Conservation (phyloP, 2,797 vertebrate species). For the Sebastes itinus region DNA sequence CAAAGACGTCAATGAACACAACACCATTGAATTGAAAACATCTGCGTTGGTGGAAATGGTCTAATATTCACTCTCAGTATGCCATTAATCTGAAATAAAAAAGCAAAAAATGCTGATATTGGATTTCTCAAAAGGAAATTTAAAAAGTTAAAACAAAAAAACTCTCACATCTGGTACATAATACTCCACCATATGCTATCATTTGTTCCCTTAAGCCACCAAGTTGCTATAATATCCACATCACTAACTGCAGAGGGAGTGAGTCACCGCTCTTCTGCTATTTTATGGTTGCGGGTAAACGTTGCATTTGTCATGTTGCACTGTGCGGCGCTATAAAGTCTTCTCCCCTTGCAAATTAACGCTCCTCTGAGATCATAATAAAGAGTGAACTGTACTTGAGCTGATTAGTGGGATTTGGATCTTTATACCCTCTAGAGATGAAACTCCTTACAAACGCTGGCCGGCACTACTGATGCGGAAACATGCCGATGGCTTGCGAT, state of each 20-base stretch:
- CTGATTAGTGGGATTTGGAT: slow-evolving; percentile 43
- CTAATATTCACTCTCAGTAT: neutral
- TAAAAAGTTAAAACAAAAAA: neutral
- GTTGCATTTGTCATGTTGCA: slow-evolving; percentile 20
- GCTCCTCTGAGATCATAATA: slow-evolving; percentile 23
- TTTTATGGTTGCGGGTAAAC: slow-evolving; percentile 36
- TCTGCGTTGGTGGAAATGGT: neutral
- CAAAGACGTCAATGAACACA: neutral
- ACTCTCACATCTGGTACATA: neutral
- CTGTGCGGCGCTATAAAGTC: slow-evolving; percentile 9
- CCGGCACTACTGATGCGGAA: slow-evolving; percentile 33
- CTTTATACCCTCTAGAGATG: slow-evolving; percentile 22
- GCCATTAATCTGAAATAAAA: neutral
- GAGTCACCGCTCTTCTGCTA: neutral
- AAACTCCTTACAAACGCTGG: slow-evolving; percentile 17
- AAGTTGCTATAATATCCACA: slow-evolving; percentile 5
- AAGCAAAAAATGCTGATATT: neutral
- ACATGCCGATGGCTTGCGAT: slow-evolving; percentile 22
- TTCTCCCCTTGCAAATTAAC: slow-evolving; percentile 14
- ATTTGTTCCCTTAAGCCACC: neutral
- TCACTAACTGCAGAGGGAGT: slow-evolving; percentile 3
- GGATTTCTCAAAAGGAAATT: neutral
- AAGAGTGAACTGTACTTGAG: slow-evolving; percentile 24
- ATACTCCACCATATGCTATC: neutral
- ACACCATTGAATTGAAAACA: neutral